Conservation (phyloP, 2,113 vertebrate species). For the Gallinago media region DNA sequence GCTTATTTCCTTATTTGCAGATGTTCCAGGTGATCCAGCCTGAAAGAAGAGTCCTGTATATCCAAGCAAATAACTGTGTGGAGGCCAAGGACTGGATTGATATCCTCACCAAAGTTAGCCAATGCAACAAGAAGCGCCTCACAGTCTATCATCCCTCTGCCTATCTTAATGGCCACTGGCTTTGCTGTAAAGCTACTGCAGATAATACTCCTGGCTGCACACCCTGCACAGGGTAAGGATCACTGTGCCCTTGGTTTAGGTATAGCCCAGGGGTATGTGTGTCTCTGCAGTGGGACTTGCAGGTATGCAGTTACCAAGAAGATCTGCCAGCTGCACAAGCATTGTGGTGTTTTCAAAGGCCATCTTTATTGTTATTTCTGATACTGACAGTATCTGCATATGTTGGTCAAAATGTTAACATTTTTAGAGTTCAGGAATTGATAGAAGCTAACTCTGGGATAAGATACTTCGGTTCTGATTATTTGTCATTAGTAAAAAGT, state of each 20-base stretch:
- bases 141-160: conserved; percentile 95
- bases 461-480: neutral
- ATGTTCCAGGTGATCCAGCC: conserved; percentile 99
- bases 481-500: neutral
- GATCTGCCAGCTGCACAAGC: neutral
- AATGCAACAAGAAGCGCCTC: conserved; percentile 95
- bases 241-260: rapidly evolving
- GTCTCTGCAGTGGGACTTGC: neutral
- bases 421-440: neutral
- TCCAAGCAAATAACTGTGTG: conserved; percentile 98
- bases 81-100: conserved; percentile 98
- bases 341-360: neutral
- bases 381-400: neutral
- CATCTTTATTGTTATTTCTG: neutral
- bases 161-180: conserved; percentile 97
- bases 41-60: conserved; percentile 92
- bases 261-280: neutral
- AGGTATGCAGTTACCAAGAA: neutral
- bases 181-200: conserved; percentile 91
- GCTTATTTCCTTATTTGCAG: conserved; percentile 68
- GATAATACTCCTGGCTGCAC: conserved; percentile 90
- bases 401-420: neutral
- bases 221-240: conserved; percentile 92
- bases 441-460: neutral
- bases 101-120: conserved; percentile 97